Evolutionary conservation across 2,888 invertebrate species (phyloP).

Genomic region (Leptinotarsa peninsularis): DNA sequence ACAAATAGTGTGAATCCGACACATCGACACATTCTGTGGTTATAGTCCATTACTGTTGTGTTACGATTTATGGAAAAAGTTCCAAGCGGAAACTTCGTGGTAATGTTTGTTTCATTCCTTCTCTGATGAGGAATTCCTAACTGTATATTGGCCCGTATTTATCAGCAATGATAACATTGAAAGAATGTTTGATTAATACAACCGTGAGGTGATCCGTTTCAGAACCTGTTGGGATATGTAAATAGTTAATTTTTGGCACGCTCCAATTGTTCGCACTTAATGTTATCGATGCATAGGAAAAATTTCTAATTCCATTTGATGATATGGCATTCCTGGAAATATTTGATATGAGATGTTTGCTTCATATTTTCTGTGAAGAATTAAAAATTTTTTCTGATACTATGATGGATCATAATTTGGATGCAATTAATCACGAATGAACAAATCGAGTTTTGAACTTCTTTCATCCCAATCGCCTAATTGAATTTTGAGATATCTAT

Average conservation of each 20-base stretch:
- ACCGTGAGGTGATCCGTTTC: neutral
- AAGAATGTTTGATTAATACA: neutral
- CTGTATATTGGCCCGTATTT: neutral
- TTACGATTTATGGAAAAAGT: slow-evolving; percentile 7
- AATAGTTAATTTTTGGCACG: neutral
- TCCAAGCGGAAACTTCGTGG: neutral
- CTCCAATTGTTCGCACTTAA: neutral
- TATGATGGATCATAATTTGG: no score
- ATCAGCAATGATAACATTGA: neutral
- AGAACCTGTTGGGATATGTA: neutral
- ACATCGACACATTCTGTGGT: slow-evolving; percentile 1
- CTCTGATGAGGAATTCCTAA: neutral
- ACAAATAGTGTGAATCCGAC: neutral
- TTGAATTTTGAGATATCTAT: no score
- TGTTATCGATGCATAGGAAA: no score
- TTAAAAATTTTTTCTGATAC: no score
- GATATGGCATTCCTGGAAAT: no score
- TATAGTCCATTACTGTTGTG: slow-evolving; percentile 3
- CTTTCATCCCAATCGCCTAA: no score
- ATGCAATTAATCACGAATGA: no score
- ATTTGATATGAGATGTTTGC: no score
- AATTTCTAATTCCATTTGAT: no score
- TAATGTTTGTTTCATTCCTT: neutral
- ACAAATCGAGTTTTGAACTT: no score
- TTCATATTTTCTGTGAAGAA: no score